Base-by-base conservation (phyloP, 2,113 vertebrate genomes). In the Passerina amoena region DNA sequence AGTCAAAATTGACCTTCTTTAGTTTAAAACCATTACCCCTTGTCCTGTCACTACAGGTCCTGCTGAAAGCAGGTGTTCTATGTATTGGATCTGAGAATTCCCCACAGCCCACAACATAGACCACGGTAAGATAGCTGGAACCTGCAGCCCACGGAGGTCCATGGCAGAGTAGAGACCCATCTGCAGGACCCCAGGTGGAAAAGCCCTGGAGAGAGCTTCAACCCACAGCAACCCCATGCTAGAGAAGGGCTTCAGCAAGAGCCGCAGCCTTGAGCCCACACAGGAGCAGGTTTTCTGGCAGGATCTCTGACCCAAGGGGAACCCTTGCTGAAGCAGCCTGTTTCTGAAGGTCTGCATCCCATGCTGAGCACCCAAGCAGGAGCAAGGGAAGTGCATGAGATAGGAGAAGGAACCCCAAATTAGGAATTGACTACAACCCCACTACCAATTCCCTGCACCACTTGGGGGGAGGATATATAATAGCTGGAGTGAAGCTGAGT, bases 201-300 rank as follows among this genome's bases (percentile, higher is more conserved):
- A 30, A 61, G 45, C 10, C 17, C 47, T 9, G 7, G 53, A 68
- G 20, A 7, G 63, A 63, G 18, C 15, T 40, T 24, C 45, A 72
- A 19, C 3, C 3, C 5, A 7, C 5, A 42, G 8, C 27, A 5
- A 38, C 2, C 3, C 12, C 5, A 10, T 0, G 1, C 6, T 14
- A 31, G 7, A 71, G 40, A 27, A 75, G 20, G 17, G 11, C 59
- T 38, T 51, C 12, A 6, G 20, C 40, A 77, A 40, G 19, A 69
- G 15, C 27, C 37, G 19, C 15, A 56, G 17, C 9, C 37, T 38
- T 11, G 3, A 64, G 8, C 12, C 11, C 19, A 59, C 1, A 3
- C 1, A 37, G 18, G 6, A 75, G 9, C 3, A 73, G 19, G 31
- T 51, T 37, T 81, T n/a, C 37, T 51, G 21, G 30, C 18, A 68